Conservation (phyloP, 2,888 invertebrate species). For the Thera britannica region DNA sequence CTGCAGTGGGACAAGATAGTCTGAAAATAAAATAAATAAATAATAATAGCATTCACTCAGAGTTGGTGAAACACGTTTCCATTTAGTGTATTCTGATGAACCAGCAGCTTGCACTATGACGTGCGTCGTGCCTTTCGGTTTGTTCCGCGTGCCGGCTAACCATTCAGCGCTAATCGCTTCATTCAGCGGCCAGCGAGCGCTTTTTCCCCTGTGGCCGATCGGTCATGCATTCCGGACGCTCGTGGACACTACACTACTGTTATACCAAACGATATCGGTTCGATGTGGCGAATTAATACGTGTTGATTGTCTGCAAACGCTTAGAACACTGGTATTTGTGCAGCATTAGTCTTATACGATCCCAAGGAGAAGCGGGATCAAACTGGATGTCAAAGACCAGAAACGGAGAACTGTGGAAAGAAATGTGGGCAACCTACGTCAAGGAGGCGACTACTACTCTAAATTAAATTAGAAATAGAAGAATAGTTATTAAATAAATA, state of each 20-base stretch:
- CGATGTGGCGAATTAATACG: constrained; percentile 61
- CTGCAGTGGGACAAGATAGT: no score
- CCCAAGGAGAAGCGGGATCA: no score
- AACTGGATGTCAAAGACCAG: no score
- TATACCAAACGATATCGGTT: constrained; percentile 59
- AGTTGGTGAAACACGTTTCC: background rate
- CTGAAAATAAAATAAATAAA: no score
- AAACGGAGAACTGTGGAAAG: no score
- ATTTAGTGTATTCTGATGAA: background rate
- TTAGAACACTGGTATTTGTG: constrained; percentile 20
- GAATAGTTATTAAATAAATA: no score
- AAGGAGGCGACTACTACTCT: no score
- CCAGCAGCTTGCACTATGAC: constrained; percentile 29
- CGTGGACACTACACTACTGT: constrained; percentile 48
- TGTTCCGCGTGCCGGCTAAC: constrained; percentile 78
- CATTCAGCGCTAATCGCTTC: constrained; percentile 84
- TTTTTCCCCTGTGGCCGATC: constrained; percentile 75
- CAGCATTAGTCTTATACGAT: background rate
- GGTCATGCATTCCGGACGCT: constrained; percentile 79
- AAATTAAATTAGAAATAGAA: no score
- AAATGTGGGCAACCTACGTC: no score
- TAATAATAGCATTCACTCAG: no score
- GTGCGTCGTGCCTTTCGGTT: constrained; percentile 71
- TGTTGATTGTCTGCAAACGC: constrained; percentile 34
- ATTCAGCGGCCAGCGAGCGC: constrained; percentile 74